Conservation (phyloP, 2,797 vertebrate species). For the Crocidura indochinensis region DNA sequence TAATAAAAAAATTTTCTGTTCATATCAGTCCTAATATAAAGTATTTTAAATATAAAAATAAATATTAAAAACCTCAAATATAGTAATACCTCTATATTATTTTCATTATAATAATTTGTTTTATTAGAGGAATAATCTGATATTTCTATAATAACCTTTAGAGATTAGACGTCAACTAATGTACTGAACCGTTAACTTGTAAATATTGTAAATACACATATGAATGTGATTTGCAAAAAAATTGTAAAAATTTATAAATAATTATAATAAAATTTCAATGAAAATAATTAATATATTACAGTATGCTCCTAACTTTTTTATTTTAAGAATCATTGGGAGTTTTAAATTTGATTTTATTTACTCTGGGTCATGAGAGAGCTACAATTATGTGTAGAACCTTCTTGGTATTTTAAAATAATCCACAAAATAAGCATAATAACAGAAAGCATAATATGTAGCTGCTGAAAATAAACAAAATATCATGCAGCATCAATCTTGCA, state of each 20-base stretch:
- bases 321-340: not conserved
- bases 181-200: not conserved
- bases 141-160: not conserved
- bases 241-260: no score
- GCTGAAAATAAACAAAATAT: slow-evolving; percentile 71
- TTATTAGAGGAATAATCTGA: not conserved
- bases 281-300: not conserved
- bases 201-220: not conserved
- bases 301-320: not conserved
- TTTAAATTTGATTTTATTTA: not conserved
- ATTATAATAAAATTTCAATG: not conserved
- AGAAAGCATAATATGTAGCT: slow-evolving; percentile 42
- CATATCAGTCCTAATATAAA: no score
- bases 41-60: not conserved
- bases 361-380: not conserved
- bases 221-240: not conserved
- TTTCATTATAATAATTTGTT: not conserved
- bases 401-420: slow-evolving; percentile 52
- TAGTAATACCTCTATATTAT: not conserved
- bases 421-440: not conserved
- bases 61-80: not conserved
- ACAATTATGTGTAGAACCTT: slow-evolving; percentile 38
- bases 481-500: slow-evolving; percentile 58
- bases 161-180: not conserved
- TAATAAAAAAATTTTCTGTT: no score